phyloP scores from a whole-genome alignment of 2,797 vertebrate species.

The Schizothorax lantsangensis region DNA sequence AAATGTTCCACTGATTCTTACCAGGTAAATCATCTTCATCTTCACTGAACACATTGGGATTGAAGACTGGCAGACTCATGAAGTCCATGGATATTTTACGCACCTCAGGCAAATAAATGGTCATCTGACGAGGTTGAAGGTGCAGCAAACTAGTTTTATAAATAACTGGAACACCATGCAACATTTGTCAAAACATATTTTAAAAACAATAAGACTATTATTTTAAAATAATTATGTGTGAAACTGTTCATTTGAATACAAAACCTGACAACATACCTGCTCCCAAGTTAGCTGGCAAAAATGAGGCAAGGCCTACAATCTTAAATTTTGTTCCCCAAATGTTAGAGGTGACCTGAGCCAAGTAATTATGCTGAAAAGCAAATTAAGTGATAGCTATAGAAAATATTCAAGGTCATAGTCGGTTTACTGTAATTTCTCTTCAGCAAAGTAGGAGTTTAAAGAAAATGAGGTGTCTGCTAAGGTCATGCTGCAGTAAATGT shows the following conservation, averaged over 20 bases:
- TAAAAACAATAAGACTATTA: not conserved
- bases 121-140: constrained; percentile 98
- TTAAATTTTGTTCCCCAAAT: constrained; percentile 99
- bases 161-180: constrained; percentile 82
- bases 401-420: not conserved
- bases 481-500: not conserved
- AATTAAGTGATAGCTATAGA: constrained; percentile 29
- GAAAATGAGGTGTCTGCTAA: not conserved
- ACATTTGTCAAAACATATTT: constrained; percentile 12
- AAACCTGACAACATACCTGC: constrained; percentile 84
- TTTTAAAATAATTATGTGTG: not conserved
- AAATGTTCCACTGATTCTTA: constrained; percentile 37
- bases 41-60: constrained; percentile 97
- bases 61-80: constrained; percentile 96
- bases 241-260: not conserved
- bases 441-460: not conserved
- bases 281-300: constrained; percentile 97
- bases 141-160: constrained; percentile 99
- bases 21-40: constrained; percentile 90
- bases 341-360: constrained; percentile 99
- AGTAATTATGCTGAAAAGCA: constrained; percentile 93
- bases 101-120: constrained; percentile 98
- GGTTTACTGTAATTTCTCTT: not conserved
- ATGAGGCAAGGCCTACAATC: constrained; percentile 96
- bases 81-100: constrained; percentile 97